phyloP scores from a whole-genome alignment of 2,113 vertebrate species.

The Gila orcuttii region DNA sequence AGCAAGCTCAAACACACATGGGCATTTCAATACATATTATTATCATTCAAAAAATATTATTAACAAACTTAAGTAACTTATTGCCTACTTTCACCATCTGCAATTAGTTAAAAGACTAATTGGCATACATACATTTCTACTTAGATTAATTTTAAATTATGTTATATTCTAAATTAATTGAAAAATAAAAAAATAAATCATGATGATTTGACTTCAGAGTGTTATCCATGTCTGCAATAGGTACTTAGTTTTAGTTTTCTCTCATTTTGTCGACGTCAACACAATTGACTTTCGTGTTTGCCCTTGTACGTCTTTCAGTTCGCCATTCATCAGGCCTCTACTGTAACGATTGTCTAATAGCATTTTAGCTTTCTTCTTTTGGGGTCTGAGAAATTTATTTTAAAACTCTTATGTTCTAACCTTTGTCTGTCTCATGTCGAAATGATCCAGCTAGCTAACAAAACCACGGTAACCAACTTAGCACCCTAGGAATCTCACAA shows the following conservation, averaged over 20 bases:
- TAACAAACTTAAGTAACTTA: not conserved
- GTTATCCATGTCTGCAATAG: not conserved
- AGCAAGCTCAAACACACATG: not conserved
- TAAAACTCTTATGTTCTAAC: not conserved
- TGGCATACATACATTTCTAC: not conserved
- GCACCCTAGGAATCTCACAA: slow-evolving; percentile 37
- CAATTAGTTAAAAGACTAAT: not conserved
- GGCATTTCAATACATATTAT: not conserved
- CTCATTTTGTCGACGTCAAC: not conserved
- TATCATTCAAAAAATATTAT: not conserved
- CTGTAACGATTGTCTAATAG: not conserved
- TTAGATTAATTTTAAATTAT: not conserved
- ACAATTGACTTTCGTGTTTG: slow-evolving; percentile 28
- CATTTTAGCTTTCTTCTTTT: slow-evolving; percentile 13
- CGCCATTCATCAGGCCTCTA: slow-evolving; percentile 3
- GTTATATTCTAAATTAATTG: not conserved
- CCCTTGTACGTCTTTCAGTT: slow-evolving; percentile 18
- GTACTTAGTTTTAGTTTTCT: not conserved
- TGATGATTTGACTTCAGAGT: not conserved
- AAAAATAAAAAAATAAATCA: not conserved
- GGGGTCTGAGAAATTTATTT: not conserved
- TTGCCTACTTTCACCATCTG: not conserved
- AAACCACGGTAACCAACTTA: slow-evolving; percentile 45
- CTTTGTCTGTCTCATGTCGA: slow-evolving; percentile 36
- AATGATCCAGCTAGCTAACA: slow-evolving; percentile 33